Percentiles rank a stretch among this genome's conserved stretches.
Conservation (phyloP, 2,888 invertebrate genomes). For the Drosophila rellima region DNA sequence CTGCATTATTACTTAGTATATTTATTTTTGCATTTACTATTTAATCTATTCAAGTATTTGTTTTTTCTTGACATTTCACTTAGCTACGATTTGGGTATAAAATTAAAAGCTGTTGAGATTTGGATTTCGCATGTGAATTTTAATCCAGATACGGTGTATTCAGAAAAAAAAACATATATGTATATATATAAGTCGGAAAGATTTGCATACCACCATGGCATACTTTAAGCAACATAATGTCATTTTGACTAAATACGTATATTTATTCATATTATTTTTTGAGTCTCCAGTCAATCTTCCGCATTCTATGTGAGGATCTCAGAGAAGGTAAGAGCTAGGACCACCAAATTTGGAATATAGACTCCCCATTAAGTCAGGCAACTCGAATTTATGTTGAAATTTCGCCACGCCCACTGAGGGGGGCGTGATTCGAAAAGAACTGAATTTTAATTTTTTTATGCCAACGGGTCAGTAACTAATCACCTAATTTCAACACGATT, state of each 20-base stretch:
- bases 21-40: constrained; percentile 56
- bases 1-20: constrained; percentile 68
- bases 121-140: constrained; percentile 68
- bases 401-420: no score
- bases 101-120: constrained; percentile 55
- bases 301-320: no score
- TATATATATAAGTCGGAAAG: constrained; percentile 8
- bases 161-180: constrained; percentile 37
- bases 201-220: not conserved
- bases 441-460: no score
- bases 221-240: not conserved
- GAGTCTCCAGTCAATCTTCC: constrained; percentile 26
- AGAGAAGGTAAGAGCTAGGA: no score
- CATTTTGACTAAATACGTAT: constrained; percentile 13
- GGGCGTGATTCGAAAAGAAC: no score
- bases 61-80: constrained; percentile 42
- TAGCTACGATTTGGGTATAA: constrained; percentile 48
- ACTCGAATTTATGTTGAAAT: no score
- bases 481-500: no score
- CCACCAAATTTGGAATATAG: no score
- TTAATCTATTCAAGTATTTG: constrained; percentile 52
- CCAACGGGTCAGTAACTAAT: no score
- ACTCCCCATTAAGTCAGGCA: no score
- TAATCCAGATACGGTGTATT: constrained; percentile 54
- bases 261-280: constrained; percentile 10